These are phyloP conservation scores for Troides oblongomaculatus DNA, from an alignment of 2,888 invertebrate species.

Conservation along the genomic window DNA sequence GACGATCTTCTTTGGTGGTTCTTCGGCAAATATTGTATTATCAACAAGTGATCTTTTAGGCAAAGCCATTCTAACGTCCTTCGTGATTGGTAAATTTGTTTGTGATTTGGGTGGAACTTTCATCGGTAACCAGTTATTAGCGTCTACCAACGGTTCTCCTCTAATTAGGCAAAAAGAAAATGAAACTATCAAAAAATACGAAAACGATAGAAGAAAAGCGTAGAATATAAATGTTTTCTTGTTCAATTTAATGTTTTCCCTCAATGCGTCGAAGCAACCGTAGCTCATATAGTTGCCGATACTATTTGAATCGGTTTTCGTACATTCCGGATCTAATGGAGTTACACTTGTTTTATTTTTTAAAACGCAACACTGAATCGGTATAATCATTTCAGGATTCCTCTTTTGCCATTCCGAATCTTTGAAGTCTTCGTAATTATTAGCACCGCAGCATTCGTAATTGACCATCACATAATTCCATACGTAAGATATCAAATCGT, in stretches of 20 bases:
- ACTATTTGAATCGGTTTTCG: slow-evolving; percentile 37
- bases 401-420: slow-evolving; percentile 54
- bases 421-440: slow-evolving; percentile 55
- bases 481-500: slow-evolving; percentile 57
- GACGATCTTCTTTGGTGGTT: slow-evolving; percentile 61
- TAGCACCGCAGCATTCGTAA: slow-evolving; percentile 65
- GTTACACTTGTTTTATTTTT: slow-evolving; percentile 46
- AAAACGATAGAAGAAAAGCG: slow-evolving; percentile 42
- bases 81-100: slow-evolving; percentile 39
- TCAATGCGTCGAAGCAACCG: slow-evolving; percentile 58
- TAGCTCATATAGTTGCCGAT: slow-evolving; percentile 42
- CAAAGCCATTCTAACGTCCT: slow-evolving; percentile 30
- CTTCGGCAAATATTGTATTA: slow-evolving; percentile 57
- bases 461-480: slow-evolving; percentile 65
- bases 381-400: slow-evolving; percentile 50
- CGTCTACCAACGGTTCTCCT: slow-evolving; percentile 51
- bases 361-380: slow-evolving; percentile 62
- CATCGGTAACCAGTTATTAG: slow-evolving; percentile 32
- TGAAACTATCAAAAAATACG: slow-evolving; percentile 49
- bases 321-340: slow-evolving; percentile 54
- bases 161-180: slow-evolving; percentile 62
- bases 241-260: slow-evolving; percentile 47
- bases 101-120: slow-evolving; percentile 43
- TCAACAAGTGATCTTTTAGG: slow-evolving; percentile 45
- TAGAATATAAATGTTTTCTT: slow-evolving; percentile 55